phyloP scores from a whole-genome alignment of 2,113 vertebrate species.

The Aix galericulata region DNA sequence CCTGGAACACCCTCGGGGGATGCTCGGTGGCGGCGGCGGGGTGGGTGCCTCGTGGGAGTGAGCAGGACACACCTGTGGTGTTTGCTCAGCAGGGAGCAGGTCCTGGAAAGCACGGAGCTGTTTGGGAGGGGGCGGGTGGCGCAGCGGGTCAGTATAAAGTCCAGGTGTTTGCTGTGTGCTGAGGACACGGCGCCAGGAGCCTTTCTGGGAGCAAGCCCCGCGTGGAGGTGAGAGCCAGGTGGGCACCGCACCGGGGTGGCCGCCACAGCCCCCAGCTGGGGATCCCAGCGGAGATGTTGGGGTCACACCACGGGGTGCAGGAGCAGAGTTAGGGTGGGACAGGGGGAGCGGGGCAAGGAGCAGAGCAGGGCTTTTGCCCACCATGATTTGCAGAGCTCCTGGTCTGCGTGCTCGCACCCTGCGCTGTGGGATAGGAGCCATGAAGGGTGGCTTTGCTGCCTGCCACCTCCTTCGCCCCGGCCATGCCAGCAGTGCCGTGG shows the following conservation, averaged over 20 bases:
- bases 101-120: not conserved
- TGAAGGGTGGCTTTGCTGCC: not conserved
- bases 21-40: not conserved
- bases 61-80: conserved; percentile 13
- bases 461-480: not conserved
- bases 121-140: conserved; percentile 23
- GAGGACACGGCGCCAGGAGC: not conserved
- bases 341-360: rapidly evolving
- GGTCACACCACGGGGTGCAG: not conserved
- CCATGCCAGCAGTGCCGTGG: not conserved
- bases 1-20: not conserved
- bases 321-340: rapidly evolving
- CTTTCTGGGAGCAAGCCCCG: not conserved
- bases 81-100: not conserved
- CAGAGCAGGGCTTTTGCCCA: not conserved
- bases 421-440: not conserved
- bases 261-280: rapidly evolving
- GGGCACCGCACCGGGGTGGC: not conserved
- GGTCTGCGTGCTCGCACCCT: not conserved
- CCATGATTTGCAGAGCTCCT: not conserved
- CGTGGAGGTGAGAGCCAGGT: not conserved
- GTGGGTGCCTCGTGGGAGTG: not conserved
- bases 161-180: not conserved
- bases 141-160: conserved; percentile 39
- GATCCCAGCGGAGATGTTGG: not conserved